Evolutionary conservation across 2,888 invertebrate genomes (phyloP), one percentile per base, ranked within the genome.

Genomic region (Agonopterix alstromeriana): DNA sequence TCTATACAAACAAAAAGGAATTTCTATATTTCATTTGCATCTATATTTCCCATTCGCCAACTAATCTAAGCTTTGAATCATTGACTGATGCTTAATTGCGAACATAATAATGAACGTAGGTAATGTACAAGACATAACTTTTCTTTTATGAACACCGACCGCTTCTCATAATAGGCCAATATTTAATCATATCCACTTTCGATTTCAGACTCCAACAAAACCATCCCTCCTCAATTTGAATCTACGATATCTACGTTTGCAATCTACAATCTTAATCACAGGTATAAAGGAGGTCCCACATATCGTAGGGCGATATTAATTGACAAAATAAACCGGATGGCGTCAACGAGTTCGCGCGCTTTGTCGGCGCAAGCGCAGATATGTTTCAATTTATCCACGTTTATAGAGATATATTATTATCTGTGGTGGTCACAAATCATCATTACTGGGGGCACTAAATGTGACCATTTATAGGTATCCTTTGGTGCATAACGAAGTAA

Each of bases 331-430:
- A 63, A 58, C 55, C 59, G 58, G 50, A 58, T 56, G 53, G 52
- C 53, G 50, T 55, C 57, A 52, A 48, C 48, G 48, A 10, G 46
- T 48, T 48, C 35, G 40, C 49, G 51, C 51, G 48, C 57, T 58
- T 63, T 58, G 60, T 56, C 63, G 62, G 64, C 64, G 60, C 57
- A 42, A 35, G 59, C 56, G 57, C 55, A 53, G 48, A 48, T 53
- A 52, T 57, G 60, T 58, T 61, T 57, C 61, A 60, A 67, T 67
- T 65, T 61, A 67, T 63, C 55, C 53, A 41, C 53, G 49, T 61
- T 61, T 56, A 60, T 59, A 57, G 53, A 60, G 53, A 58, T 56
- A 57, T 60, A 60, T 63, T 57, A 58, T 56, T 60, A 59, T 54
- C 55, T 53, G 51, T 51, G 48, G 51, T 40, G 48, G 52, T 45